Evolutionary conservation across 1,140 invertebrate genomes (phyloP), one percentile per base, ranked within the genome.

Genomic region (Drosophila teissieri): DNA sequence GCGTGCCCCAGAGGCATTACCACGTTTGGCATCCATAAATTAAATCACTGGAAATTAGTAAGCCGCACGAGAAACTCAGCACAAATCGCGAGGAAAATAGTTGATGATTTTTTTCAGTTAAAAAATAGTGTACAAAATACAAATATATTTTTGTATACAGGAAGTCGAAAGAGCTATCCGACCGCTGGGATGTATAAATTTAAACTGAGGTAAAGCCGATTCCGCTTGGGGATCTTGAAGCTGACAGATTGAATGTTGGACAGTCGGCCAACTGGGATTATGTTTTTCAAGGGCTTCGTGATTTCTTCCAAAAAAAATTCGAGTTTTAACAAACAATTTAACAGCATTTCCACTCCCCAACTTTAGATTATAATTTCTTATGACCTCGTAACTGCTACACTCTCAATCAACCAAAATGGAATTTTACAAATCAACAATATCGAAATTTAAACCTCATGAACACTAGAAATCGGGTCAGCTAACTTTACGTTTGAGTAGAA

Each of bases 11-110:
- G 67, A 10, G 58, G 57, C 65, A 60, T 74, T 78, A 67, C 55
- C 73, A 49, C 80, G 85, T 73, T 70, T 90, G 15, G 54, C 46
- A 78, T 80, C 80, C 73, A 91, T 85, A 78, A 78, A 57, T 79
- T 79, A 65, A 67, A 67, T 58, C 61, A 78, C 60, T 61, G 31
- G 49, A 68, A 78, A 82, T 58, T 67, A 73, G 56, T 39, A 58
- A 67, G 27, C 44, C 37, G 60, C 79, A 80, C 78, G 78, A 57
- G 55, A 62, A 53, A 76, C 55, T 70, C 78, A 44, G 48, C 64
- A 55, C 63, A 54, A 81, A 60, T 31, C 58, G 34, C 67, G 57
- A 36, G 17, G 37, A 74, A 74, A 74, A 46, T 27, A 15, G 37
- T 24, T 19, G 15, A 48, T 48, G 46, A 51, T 51, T 24, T 51